A percentile compares a stretch with the other conserved stretches of the same genome.
These are phyloP conservation scores for Lophochroa leadbeateri DNA, from an alignment of 2,113 vertebrate species.

Conservation along the genomic window DNA sequence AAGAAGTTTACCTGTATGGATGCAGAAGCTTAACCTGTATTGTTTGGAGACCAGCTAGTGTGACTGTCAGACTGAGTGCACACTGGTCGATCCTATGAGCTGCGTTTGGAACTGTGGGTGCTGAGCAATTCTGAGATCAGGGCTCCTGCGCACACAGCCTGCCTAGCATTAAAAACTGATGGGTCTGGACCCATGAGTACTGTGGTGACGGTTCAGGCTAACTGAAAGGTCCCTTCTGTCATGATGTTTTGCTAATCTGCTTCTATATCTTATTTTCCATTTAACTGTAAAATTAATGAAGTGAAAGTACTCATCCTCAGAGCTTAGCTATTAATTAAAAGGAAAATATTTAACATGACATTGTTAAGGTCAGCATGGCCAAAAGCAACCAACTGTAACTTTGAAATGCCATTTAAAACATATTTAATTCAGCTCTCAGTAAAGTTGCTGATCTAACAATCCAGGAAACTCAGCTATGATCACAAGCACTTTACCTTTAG, in stretches of 20 bases:
- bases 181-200: background rate
- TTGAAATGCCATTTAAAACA: background rate
- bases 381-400: constrained; percentile 29
- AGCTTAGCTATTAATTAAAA: constrained; percentile 37
- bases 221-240: background rate
- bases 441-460: constrained; percentile 34
- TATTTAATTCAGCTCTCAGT: background rate
- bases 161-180: background rate
- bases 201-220: background rate
- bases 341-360: constrained; percentile 1
- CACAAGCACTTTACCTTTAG: background rate
- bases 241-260: background rate
- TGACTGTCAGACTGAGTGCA: background rate
- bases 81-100: accelerated
- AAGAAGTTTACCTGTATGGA: background rate
- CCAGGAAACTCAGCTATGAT: background rate
- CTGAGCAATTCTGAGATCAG: accelerated
- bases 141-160: background rate
- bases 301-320: background rate
- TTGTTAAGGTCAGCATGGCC: background rate
- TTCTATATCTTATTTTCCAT: background rate
- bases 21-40: background rate
- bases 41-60: background rate
- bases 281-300: constrained; percentile 25
- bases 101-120: background rate